These are phyloP conservation scores for Diplodus sargus DNA, from an alignment of 2,797 vertebrate genomes.

Conservation along the genomic window DNA sequence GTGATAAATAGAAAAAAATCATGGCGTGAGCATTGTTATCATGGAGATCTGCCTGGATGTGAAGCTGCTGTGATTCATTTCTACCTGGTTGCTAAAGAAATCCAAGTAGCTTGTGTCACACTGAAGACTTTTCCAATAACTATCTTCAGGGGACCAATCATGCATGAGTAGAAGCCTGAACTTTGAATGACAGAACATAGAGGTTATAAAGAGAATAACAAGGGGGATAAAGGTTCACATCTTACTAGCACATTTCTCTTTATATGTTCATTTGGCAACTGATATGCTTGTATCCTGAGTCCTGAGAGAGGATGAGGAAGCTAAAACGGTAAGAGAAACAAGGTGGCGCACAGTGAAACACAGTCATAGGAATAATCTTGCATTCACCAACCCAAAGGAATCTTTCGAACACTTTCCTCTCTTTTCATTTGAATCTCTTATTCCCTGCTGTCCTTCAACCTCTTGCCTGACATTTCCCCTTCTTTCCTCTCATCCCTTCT, in stretches of 20 bases:
- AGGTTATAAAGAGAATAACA: constrained; percentile 14
- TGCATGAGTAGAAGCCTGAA: background rate
- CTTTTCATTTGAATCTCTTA: constrained; percentile 14
- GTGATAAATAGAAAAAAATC: background rate
- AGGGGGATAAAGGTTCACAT: constrained; percentile 4
- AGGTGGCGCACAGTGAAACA: constrained; percentile 6
- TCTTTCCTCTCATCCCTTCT: constrained; percentile 4
- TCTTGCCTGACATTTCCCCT: constrained; percentile 23
- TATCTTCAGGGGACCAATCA: background rate
- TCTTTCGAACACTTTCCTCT: constrained; percentile 25
- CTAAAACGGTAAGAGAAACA: background rate
- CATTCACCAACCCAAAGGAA: constrained; percentile 22
- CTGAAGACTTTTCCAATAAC: constrained; percentile 14
- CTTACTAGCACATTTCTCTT: constrained; percentile 11
- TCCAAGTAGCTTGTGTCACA: background rate
- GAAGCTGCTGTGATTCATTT: background rate
- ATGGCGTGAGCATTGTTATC: background rate
- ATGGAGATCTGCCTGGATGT: background rate
- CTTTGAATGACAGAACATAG: constrained; percentile 23
- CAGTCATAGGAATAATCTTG: constrained; percentile 13
- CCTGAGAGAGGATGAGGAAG: no score
- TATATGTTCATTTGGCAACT: background rate
- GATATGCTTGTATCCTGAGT: background rate
- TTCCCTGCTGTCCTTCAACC: background rate
- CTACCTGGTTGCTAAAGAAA: background rate